Evolutionary conservation across 2,888 invertebrate genomes (phyloP).

Genomic region (Marronus borbonicus): DNA sequence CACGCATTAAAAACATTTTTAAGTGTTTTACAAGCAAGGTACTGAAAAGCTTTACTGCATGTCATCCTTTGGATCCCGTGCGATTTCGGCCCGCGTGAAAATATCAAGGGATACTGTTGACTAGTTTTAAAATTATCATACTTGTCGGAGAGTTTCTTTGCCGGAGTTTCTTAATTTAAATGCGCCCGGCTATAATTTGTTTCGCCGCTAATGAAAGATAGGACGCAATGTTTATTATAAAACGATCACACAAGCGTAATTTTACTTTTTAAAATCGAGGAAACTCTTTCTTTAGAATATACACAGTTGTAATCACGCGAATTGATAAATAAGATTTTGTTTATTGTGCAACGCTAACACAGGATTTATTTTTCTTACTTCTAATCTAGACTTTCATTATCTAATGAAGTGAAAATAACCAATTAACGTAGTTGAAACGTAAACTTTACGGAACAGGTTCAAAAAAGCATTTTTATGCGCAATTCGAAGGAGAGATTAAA

Average conservation of each 20-base stretch:
- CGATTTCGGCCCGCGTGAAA: constrained; percentile 30
- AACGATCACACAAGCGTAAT: constrained; percentile 26
- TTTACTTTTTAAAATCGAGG: constrained; percentile 33
- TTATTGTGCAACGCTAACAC: constrained; percentile 20
- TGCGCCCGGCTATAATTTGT: constrained; percentile 31
- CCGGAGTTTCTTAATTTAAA: constrained; percentile 21
- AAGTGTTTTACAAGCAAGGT: constrained; percentile 37
- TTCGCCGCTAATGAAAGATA: constrained; percentile 35
- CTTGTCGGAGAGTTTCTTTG: constrained; percentile 18
- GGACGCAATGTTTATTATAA: constrained; percentile 37
- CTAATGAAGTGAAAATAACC: constrained; percentile 37
- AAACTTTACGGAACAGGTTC: constrained; percentile 19
- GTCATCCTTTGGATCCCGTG: constrained; percentile 21
- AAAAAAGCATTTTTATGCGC: constrained; percentile 30
- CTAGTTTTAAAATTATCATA: constrained; percentile 26
- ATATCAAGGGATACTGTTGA: constrained; percentile 35
- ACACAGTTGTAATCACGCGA: neutral
- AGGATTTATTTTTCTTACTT: constrained; percentile 31
- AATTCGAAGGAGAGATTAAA: constrained; percentile 30
- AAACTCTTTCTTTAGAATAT: constrained; percentile 36
- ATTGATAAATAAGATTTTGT: constrained; percentile 37
- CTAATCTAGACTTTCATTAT: constrained; percentile 38
- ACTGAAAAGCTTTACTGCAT: constrained; percentile 32
- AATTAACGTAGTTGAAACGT: constrained; percentile 34
- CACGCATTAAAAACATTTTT: constrained; percentile 38